Conservation (phyloP, 2,797 vertebrate species). For the Pseudochirops corinnae region DNA sequence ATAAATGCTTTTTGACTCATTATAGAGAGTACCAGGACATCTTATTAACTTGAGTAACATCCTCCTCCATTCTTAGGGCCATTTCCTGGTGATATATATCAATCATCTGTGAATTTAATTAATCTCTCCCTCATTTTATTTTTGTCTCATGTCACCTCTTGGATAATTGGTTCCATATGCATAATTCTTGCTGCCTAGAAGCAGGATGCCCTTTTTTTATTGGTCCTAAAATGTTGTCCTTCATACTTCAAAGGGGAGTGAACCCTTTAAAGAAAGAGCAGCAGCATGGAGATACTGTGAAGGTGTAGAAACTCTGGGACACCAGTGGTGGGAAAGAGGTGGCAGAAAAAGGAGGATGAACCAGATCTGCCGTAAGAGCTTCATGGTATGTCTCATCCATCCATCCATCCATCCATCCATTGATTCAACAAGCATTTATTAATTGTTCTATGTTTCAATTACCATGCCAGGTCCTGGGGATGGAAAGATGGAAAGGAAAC, state of each 20-base stretch:
- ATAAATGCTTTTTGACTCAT: neutral
- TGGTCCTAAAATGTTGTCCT: neutral
- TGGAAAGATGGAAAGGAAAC: neutral
- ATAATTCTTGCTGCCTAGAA: neutral
- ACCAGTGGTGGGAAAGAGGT: neutral
- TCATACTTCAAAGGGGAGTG: neutral
- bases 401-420: neutral
- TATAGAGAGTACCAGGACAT: neutral
- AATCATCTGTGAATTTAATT: neutral
- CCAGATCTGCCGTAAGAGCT: neutral
- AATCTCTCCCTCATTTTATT: neutral
- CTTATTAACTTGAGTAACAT: neutral
- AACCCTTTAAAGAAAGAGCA: neutral
- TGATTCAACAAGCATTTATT: neutral
- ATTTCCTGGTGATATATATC: neutral
- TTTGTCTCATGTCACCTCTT: neutral
- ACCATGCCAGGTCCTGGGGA: neutral
- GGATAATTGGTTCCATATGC: neutral
- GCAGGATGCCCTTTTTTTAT: neutral
- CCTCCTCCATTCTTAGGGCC: neutral
- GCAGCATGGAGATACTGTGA: neutral
- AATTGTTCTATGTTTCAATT: neutral
- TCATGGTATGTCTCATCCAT: neutral
- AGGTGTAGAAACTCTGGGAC: neutral
- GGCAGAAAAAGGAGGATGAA: neutral